Conservation (phyloP, 1,140 invertebrate genomes). For the Stratiolaelaps scimitus region DNA sequence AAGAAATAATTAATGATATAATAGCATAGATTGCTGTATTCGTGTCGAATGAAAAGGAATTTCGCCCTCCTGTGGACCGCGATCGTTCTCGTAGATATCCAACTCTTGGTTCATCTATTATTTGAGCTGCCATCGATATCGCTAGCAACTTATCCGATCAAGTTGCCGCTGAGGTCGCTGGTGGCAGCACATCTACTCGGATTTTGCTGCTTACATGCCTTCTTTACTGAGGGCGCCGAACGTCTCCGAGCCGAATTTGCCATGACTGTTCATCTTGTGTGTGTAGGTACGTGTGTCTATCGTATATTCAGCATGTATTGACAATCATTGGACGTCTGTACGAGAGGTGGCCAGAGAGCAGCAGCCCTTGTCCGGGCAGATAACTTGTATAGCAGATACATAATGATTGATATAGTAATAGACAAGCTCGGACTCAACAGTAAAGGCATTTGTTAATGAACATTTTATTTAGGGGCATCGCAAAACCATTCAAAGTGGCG, state of each 20-base stretch:
- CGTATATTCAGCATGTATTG: neutral
- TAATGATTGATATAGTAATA: too few species aligned
- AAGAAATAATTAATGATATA: neutral
- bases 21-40: neutral
- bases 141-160: neutral
- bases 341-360: too few species aligned
- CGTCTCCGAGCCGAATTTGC: neutral
- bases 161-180: neutral
- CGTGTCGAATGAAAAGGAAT: neutral
- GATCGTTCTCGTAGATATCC: neutral
- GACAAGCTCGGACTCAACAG: too few species aligned
- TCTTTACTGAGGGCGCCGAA: conserved; percentile 22
- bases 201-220: neutral
- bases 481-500: too few species aligned
- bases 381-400: too few species aligned
- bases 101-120: neutral
- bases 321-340: too few species aligned
- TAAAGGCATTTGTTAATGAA: too few species aligned
- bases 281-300: neutral
- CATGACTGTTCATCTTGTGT: neutral
- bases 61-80: neutral
- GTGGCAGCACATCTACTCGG: neutral
- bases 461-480: too few species aligned
- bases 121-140: neutral
- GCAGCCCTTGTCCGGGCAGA: too few species aligned